A percentile compares a stretch with the other conserved stretches of the same genome.
Evolutionary conservation across 2,113 vertebrate genomes (phyloP).

Genomic region (Anseranas semipalmata): DNA sequence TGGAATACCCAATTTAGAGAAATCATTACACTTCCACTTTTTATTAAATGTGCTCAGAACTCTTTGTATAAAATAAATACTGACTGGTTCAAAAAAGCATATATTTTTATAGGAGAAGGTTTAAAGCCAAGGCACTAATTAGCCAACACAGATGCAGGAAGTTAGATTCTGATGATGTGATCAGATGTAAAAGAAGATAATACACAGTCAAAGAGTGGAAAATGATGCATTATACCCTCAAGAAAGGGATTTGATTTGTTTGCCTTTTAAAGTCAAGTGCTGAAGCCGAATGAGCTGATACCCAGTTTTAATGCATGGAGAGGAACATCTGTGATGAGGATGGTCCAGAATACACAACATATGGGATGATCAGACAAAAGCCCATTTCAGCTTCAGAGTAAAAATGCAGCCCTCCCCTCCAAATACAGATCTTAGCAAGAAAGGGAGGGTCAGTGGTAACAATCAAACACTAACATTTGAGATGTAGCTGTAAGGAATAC

Average conservation of each 20-base stretch:
- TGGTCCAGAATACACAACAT: slow-evolving; percentile 34
- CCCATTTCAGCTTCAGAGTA: background rate
- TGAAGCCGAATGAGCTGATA: slow-evolving; percentile 23
- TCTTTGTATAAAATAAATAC: slow-evolving; percentile 2
- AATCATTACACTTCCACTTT: slow-evolving; percentile 1
- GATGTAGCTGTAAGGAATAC: background rate
- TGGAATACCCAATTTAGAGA: background rate
- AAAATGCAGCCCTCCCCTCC: background rate
- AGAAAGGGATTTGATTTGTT: slow-evolving; percentile 76
- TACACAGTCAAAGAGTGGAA: slow-evolving; percentile 42
- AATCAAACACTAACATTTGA: background rate
- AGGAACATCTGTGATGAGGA: slow-evolving; percentile 58
- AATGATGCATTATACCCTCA: slow-evolving; percentile 72
- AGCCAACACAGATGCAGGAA: slow-evolving; percentile 69
- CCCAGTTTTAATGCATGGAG: background rate
- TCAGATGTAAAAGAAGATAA: slow-evolving; percentile 37
- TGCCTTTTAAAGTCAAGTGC: slow-evolving; percentile 46
- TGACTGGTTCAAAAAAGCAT: slow-evolving; percentile 10
- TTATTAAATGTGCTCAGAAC: background rate
- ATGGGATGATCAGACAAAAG: background rate
- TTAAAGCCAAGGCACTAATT: slow-evolving; percentile 55
- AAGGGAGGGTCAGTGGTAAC: background rate
- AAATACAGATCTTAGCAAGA: background rate
- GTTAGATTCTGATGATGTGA: slow-evolving; percentile 63
- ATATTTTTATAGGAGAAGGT: slow-evolving; percentile 1